A percentile compares a stretch with the other conserved stretches of the same genome.
These are phyloP conservation scores for Pipa parva DNA, from an alignment of 2,113 vertebrate species.

Conservation along the genomic window DNA sequence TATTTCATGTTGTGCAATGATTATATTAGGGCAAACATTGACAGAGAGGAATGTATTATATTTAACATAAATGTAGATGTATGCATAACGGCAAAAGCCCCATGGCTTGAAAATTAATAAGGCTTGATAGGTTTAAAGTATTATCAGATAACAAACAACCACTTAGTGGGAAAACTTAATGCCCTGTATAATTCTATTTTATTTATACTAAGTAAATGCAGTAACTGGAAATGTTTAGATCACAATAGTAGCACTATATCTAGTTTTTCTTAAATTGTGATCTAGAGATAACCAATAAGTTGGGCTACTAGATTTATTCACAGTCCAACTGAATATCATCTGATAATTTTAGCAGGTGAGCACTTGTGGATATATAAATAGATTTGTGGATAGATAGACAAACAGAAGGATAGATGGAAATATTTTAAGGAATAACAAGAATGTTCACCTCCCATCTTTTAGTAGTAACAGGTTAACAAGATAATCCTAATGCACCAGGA, in stretches of 20 bases:
- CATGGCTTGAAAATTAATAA: conserved; percentile 6
- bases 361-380: too few relatives aligned
- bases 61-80: not conserved
- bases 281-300: too few relatives aligned
- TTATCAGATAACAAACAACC: not conserved
- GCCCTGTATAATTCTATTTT: not conserved
- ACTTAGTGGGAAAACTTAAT: not conserved
- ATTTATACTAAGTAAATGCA: not conserved
- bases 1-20: conserved; percentile 2
- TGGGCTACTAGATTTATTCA: too few relatives aligned
- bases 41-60: not conserved
- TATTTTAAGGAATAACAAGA: too few relatives aligned
- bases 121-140: conserved; percentile 2
- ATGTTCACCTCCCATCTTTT: too few relatives aligned
- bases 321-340: too few relatives aligned
- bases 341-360: too few relatives aligned
- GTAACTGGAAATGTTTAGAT: not conserved
- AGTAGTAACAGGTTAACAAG: too few relatives aligned
- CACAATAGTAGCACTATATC: not conserved
- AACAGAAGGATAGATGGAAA: too few relatives aligned
- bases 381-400: too few relatives aligned
- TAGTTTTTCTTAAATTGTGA: not conserved
- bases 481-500: too few relatives aligned
- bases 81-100: not conserved
- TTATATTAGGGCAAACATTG: not conserved